These are phyloP conservation scores for Caenorhabditis zanzibari DNA, from an alignment of 2,888 invertebrate genomes.

Conservation along the genomic window DNA sequence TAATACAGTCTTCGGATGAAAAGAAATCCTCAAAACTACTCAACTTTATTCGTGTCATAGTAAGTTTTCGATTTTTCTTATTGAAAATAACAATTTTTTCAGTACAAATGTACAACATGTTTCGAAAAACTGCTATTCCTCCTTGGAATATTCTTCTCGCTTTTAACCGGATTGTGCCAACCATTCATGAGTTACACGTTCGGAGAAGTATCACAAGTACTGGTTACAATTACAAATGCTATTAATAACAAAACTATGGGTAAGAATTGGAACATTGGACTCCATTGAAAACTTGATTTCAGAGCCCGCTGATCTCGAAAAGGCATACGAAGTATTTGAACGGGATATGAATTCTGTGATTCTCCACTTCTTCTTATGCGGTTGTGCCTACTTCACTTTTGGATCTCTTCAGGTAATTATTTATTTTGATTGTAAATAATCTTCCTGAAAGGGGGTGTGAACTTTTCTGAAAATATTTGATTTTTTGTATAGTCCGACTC, in stretches of 20 bases:
- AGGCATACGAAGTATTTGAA: slow-evolving; percentile 48
- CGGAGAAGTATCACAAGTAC: slow-evolving; percentile 63
- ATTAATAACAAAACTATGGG: slow-evolving; percentile 57
- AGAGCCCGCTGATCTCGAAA: slow-evolving; percentile 62
- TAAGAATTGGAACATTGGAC: too few relatives aligned
- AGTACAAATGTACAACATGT: slow-evolving; percentile 72
- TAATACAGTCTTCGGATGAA: slow-evolving; percentile 13
- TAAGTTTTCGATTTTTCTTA: slow-evolving; percentile 26
- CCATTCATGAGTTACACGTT: slow-evolving; percentile 68
- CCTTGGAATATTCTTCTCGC: slow-evolving; percentile 67
- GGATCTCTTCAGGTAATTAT: slow-evolving; percentile 52
- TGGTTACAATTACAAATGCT: slow-evolving; percentile 61
- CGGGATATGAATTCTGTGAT: slow-evolving; percentile 48
- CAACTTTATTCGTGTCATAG: slow-evolving; percentile 48
- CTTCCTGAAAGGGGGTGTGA: too few relatives aligned
- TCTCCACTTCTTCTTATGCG: slow-evolving; percentile 54
- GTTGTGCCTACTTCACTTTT: slow-evolving; percentile 48
- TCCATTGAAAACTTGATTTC: background rate
- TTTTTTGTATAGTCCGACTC: too few relatives aligned
- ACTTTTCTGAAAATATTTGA: too few relatives aligned
- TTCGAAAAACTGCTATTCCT: slow-evolving; percentile 70
- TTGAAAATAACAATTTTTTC: slow-evolving; percentile 6
- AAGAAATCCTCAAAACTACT: slow-evolving; percentile 43
- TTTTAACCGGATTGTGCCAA: slow-evolving; percentile 70
- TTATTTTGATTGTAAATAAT: too few relatives aligned